Percentiles rank a stretch among this genome's conserved stretches.
phyloP scores from a whole-genome alignment of 2,797 vertebrate genomes.

The Neopelma chrysocephalum region DNA sequence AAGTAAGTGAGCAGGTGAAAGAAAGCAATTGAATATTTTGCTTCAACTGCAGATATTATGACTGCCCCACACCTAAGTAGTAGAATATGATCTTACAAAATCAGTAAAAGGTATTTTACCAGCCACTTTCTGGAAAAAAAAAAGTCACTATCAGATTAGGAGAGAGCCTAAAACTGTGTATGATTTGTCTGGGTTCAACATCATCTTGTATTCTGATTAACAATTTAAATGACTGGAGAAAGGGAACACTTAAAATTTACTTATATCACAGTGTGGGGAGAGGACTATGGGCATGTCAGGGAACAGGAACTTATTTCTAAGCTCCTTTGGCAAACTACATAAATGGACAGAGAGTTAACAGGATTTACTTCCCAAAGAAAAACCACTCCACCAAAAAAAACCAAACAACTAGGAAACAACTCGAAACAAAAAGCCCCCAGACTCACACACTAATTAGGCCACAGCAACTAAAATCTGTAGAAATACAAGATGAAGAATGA shows the following conservation, averaged over 20 bases:
- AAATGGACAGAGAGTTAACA: background rate
- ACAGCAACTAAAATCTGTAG: background rate
- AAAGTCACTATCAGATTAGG: background rate
- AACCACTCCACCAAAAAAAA: background rate
- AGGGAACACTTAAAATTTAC: background rate
- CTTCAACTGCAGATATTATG: background rate
- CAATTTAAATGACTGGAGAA: background rate
- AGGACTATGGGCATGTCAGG: fast-evolving
- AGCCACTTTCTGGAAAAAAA: background rate
- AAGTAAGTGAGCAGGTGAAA: background rate
- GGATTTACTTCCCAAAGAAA: background rate
- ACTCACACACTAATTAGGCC: fast-evolving
- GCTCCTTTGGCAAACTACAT: background rate
- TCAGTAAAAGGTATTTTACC: background rate
- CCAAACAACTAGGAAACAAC: background rate
- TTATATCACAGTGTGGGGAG: fast-evolving
- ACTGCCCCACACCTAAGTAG: background rate
- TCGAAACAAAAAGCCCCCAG: background rate
- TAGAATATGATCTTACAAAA: fast-evolving
- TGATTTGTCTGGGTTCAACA: background rate
- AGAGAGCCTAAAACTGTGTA: background rate
- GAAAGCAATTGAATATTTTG: background rate
- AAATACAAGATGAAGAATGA: background rate
- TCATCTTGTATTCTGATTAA: fast-evolving
- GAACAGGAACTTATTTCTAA: background rate